Percentiles rank a stretch among this genome's conserved stretches.
Evolutionary conservation across 2,888 invertebrate species (phyloP).

Genomic region (Drosophila algonquin): DNA sequence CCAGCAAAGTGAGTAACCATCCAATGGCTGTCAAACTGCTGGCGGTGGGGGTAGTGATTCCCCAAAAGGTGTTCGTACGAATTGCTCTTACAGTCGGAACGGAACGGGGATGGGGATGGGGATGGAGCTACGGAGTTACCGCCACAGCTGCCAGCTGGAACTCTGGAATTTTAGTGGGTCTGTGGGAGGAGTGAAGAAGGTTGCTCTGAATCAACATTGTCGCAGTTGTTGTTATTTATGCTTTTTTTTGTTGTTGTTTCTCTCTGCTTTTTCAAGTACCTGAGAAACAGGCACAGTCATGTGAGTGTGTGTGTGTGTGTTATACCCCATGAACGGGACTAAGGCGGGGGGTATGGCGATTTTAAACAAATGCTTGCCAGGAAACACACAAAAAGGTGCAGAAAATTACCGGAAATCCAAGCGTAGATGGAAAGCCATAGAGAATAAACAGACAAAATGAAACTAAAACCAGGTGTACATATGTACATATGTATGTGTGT

Average conservation of each 20-base stretch:
- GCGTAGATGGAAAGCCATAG: too few relatives aligned
- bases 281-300: slow-evolving; percentile 18
- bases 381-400: background rate
- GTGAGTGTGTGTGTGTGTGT: slow-evolving; percentile 2
- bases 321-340: background rate
- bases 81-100: background rate
- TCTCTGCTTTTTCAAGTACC: slow-evolving; percentile 11
- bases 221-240: slow-evolving; percentile 7
- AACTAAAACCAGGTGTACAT: too few relatives aligned
- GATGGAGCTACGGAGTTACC: background rate
- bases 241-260: slow-evolving; percentile 1
- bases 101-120: background rate
- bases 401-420: too few relatives aligned
- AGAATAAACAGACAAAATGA: too few relatives aligned
- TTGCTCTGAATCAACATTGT: slow-evolving; percentile 29
- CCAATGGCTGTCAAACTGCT: slow-evolving; percentile 30
- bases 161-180: background rate
- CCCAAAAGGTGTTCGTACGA: background rate
- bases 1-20: slow-evolving; percentile 21
- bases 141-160: background rate
- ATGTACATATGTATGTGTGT: too few relatives aligned
- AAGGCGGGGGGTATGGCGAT: background rate
- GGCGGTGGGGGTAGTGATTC: slow-evolving; percentile 15
- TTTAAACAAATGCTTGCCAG: slow-evolving; percentile 11
- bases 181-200: background rate